Evolutionary conservation across 2,888 invertebrate species (phyloP), one percentile per base, ranked within the genome.

Genomic region (Chrysodeixis includens): DNA sequence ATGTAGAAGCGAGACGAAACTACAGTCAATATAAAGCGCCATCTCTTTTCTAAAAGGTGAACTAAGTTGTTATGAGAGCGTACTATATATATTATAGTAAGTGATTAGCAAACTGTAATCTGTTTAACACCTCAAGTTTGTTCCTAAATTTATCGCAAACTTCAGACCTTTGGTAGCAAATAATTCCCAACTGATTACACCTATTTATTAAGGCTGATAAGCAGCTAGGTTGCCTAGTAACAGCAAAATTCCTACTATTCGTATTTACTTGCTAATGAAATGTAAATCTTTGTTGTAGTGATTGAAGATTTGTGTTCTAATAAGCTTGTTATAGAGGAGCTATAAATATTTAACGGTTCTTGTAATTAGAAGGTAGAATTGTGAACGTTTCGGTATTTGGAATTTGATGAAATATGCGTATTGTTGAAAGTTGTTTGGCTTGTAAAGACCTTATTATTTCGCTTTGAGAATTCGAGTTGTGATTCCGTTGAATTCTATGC

Each of bases 31-130:
- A n/a, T n/a, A n/a, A n/a, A n/a, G n/a, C n/a, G n/a, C n/a, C n/a
- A n/a, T n/a, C n/a, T n/a, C n/a, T n/a, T n/a, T n/a, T n/a, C n/a
- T n/a, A n/a, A n/a, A n/a, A n/a, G n/a, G n/a, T n/a, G n/a, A n/a
- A n/a, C n/a, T n/a, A n/a, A n/a, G n/a, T n/a, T n/a, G n/a, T n/a
- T n/a, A n/a, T n/a, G n/a, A n/a, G n/a, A n/a, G n/a, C n/a, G n/a
- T n/a, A n/a, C n/a, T n/a, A n/a, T n/a, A n/a, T n/a, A n/a, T n/a
- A n/a, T n/a, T n/a, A n/a, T n/a, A n/a, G n/a, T n/a, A n/a, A n/a
- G n/a, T n/a, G n/a, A n/a, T n/a, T n/a, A n/a, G n/a, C 80, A 64
- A 86, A 88, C 86, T 83, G 80, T 89, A 88, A 90, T 89, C 88
- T 85, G 82, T 88, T 90, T 89, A 88, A 85, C 88, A 88, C 89